phyloP scores from a whole-genome alignment of 2,888 invertebrate genomes.

The Agrotis clavis region DNA sequence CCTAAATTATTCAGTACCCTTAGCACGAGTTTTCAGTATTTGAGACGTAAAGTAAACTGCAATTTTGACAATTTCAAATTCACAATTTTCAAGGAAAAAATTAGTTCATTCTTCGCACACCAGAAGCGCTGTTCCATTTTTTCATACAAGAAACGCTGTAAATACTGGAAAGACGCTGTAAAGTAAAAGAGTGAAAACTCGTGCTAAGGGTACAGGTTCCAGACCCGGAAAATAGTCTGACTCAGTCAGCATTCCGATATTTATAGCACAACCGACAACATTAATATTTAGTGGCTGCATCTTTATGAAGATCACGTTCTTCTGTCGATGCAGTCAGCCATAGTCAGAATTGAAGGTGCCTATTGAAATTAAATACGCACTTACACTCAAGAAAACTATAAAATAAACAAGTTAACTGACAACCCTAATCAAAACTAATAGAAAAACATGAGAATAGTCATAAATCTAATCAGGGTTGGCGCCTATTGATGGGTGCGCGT shows the following conservation, averaged over 20 bases:
- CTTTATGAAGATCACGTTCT: slow-evolving; percentile 41
- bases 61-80: too few relatives aligned
- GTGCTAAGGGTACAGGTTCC: too few relatives aligned
- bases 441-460: slow-evolving; percentile 72
- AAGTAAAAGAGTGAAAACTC: too few relatives aligned
- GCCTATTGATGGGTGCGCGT: slow-evolving; percentile 57
- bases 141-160: too few relatives aligned
- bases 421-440: slow-evolving; percentile 75
- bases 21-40: too few relatives aligned
- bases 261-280: slow-evolving; percentile 38
- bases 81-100: too few relatives aligned
- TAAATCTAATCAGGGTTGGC: slow-evolving; percentile 81
- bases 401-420: slow-evolving; percentile 39
- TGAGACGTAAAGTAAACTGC: too few relatives aligned
- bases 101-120: too few relatives aligned
- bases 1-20: background rate
- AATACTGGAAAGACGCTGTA: too few relatives aligned
- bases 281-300: slow-evolving; percentile 46
- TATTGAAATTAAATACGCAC: background rate
- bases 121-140: too few relatives aligned
- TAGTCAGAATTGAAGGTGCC: slow-evolving; percentile 9
- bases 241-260: slow-evolving; percentile 29
- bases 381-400: slow-evolving; percentile 1
- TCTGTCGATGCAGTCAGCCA: slow-evolving; percentile 5
- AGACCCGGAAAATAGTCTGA: slow-evolving; percentile 32